A percentile compares a stretch with the other conserved stretches of the same genome.
phyloP scores from a whole-genome alignment of 2,797 vertebrate species.

The Periophthalmus magnuspinnatus region DNA sequence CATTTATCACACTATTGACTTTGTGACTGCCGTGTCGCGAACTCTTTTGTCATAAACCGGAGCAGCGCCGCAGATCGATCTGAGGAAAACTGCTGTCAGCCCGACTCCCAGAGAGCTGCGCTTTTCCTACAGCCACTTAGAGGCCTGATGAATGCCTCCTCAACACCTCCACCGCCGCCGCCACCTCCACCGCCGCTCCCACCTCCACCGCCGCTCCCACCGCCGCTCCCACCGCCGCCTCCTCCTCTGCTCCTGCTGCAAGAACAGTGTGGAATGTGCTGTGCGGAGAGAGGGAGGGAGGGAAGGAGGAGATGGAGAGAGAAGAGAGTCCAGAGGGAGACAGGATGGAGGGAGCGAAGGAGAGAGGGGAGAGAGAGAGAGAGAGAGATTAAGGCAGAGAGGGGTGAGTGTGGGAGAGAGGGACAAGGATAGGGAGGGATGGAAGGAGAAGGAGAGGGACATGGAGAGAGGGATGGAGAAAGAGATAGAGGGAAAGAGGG shows the following conservation, averaged over 20 bases:
- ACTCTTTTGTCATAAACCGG: slow-evolving; percentile 89
- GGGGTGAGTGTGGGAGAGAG: no score
- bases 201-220: background rate
- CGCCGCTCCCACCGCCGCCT: background rate
- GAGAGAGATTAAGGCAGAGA: no score
- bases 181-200: slow-evolving; percentile 32
- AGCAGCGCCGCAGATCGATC: slow-evolving; percentile 81
- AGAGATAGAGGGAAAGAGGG: background rate
- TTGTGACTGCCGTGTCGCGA: slow-evolving; percentile 87
- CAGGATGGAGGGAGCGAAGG: no score
- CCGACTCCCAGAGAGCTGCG: slow-evolving; percentile 81
- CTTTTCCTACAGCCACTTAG: slow-evolving; percentile 83
- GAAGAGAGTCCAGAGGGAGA: no score
- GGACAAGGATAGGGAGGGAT: no score
- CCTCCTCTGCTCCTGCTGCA: background rate
- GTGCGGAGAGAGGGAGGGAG: no score
- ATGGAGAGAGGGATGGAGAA: no score
- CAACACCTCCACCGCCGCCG: slow-evolving; percentile 40
- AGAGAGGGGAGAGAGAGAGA: no score
- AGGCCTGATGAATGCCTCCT: slow-evolving; percentile 80
- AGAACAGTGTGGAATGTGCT: no score
- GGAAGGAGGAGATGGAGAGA: background rate
- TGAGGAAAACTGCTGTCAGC: slow-evolving; percentile 81
- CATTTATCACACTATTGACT: slow-evolving; percentile 88
- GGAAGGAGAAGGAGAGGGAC: no score